Percentiles rank a stretch among this genome's conserved stretches.
Conservation (phyloP, 2,113 vertebrate species). For the Haemorhous mexicanus region DNA sequence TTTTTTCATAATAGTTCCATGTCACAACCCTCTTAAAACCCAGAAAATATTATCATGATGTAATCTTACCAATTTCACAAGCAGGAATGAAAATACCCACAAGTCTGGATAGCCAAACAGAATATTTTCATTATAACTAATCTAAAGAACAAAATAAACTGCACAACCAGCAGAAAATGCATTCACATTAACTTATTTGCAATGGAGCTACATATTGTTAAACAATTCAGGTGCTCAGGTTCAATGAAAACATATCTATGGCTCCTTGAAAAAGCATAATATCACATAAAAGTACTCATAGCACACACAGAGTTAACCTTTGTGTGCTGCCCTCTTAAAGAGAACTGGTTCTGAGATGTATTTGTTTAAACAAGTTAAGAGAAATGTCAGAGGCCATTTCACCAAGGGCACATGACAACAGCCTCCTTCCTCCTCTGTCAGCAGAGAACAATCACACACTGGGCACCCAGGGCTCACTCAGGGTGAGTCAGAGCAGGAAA, state of each 20-base stretch:
- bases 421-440: constrained; percentile 22
- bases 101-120: not conserved
- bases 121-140: not conserved
- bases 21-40: not conserved
- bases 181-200: not conserved
- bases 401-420: not conserved
- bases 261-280: not conserved
- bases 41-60: not conserved
- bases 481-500: constrained; percentile 48
- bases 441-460: constrained; percentile 16
- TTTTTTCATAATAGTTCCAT: not conserved
- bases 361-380: constrained; percentile 64
- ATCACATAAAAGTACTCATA: not conserved
- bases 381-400: constrained; percentile 58
- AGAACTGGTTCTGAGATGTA: constrained; percentile 31
- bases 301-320: constrained; percentile 20
- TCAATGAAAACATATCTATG: not conserved
- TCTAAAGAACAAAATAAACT: not conserved
- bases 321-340: not conserved
- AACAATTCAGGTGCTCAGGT: not conserved
- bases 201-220: not conserved
- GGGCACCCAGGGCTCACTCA: constrained; percentile 3
- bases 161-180: not conserved
- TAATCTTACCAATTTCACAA: not conserved
- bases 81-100: not conserved